A percentile compares a stretch with the other conserved stretches of the same genome.
phyloP scores from a whole-genome alignment of 2,888 invertebrate species.

The Penaeus monodon region DNA sequence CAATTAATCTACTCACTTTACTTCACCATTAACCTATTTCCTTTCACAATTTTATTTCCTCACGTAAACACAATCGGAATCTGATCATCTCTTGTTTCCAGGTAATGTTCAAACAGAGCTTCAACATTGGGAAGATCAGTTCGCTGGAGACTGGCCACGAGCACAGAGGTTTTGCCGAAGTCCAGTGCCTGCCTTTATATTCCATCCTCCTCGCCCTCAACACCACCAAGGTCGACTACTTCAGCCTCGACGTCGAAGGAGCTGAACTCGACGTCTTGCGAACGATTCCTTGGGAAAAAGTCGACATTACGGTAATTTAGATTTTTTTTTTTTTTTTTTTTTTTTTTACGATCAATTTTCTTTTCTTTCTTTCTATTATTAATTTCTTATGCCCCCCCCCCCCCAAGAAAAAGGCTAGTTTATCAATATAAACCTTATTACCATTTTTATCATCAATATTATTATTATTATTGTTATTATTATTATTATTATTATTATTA shows the following conservation, averaged over 20 bases:
- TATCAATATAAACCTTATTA: too few species aligned
- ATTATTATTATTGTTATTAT: too few species aligned
- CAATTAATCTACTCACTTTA: too few species aligned
- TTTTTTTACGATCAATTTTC: too few species aligned
- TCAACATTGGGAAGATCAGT: slow-evolving; percentile 65
- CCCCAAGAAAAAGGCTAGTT: too few species aligned
- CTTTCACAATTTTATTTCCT: not conserved
- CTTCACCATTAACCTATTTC: not conserved
- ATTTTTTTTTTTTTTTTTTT: too few species aligned
- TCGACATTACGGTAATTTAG: slow-evolving; percentile 70
- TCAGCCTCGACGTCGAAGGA: slow-evolving; percentile 75
- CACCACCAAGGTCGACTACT: slow-evolving; percentile 72
- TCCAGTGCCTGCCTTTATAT: slow-evolving; percentile 74
- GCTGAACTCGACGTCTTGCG: slow-evolving; percentile 72
- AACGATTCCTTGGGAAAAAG: slow-evolving; percentile 73
- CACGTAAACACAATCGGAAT: not conserved
- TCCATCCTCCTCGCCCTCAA: slow-evolving; percentile 73
- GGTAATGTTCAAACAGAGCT: slow-evolving; percentile 64
- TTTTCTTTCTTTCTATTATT: too few species aligned
- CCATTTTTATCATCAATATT: too few species aligned
- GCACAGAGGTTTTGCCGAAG: slow-evolving; percentile 63
- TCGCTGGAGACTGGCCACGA: slow-evolving; percentile 23
- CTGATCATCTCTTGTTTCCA: slow-evolving; percentile 6
- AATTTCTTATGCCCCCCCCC: too few species aligned
- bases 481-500: too few species aligned